A percentile compares a stretch with the other conserved stretches of the same genome.
Evolutionary conservation across 2,888 invertebrate species (phyloP).

Genomic region (Argyra leucocephala): DNA sequence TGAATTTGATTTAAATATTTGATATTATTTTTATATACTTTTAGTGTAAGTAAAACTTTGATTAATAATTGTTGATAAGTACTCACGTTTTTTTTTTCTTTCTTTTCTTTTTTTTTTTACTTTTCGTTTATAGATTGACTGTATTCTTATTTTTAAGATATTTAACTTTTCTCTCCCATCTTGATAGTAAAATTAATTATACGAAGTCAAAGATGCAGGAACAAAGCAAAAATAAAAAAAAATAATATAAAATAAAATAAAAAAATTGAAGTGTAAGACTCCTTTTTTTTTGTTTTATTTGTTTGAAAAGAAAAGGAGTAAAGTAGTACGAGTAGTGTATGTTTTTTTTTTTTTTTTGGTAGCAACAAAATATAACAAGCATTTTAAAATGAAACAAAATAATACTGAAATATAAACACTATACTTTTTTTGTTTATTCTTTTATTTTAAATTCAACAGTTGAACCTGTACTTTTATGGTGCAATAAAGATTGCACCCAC

Average conservation of each 20-base stretch:
- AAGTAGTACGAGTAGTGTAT: constrained; percentile 27
- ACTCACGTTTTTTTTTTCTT: constrained; percentile 3
- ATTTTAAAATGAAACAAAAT: constrained; percentile 12
- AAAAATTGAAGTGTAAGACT: constrained; percentile 16
- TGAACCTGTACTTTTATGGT: too few relatives aligned
- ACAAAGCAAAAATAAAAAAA: constrained; percentile 13
- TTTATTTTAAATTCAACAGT: constrained; percentile 3
- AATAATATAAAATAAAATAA: constrained; percentile 7
- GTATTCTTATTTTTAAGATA: constrained; percentile 15
- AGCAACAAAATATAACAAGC: constrained; percentile 11
- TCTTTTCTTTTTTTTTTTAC: neutral
- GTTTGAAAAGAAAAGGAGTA: constrained; percentile 31
- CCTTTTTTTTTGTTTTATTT: constrained; percentile 6
- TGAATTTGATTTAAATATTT: constrained; percentile 3
- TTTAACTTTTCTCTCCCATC: constrained; percentile 26
- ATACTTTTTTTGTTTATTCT: neutral
- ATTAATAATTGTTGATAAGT: constrained; percentile 6
- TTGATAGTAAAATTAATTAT: constrained; percentile 30
- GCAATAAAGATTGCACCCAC: too few relatives aligned
- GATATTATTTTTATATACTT: constrained; percentile 1
- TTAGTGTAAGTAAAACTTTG: neutral
- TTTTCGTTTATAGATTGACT: neutral
- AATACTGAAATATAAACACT: constrained; percentile 23
- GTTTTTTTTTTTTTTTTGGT: constrained; percentile 10
- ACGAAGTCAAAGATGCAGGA: constrained; percentile 24